A percentile compares a stretch with the other conserved stretches of the same genome.
Conservation (phyloP, 1,140 invertebrate species). For the Dermatophagoides farinae region DNA sequence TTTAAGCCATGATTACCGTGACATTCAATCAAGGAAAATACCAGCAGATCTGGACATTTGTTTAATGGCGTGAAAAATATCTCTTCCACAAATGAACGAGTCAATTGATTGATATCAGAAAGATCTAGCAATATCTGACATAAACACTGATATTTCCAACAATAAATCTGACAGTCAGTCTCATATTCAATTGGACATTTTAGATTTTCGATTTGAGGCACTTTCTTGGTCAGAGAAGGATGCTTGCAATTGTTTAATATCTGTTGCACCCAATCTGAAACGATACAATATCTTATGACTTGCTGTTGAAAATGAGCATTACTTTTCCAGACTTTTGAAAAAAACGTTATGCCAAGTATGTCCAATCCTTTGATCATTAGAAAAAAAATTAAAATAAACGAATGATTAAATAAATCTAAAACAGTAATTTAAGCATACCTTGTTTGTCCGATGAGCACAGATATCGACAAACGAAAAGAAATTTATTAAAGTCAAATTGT, state of each 20-base stretch:
- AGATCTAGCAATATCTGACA: constrained; percentile 16
- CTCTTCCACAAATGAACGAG: constrained; percentile 54
- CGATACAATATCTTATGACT: constrained; percentile 15
- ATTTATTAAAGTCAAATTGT: constrained; percentile 5
- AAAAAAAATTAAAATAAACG: not conserved
- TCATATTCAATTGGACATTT: constrained; percentile 18
- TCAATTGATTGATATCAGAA: not conserved
- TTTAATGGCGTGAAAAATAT: constrained; percentile 76
- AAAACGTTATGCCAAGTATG: constrained; percentile 14
- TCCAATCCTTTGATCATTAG: constrained; percentile 5
- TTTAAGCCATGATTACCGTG: constrained; percentile 9
- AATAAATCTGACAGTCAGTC: not conserved
- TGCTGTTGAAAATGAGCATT: constrained; percentile 15
- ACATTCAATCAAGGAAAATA: constrained; percentile 46
- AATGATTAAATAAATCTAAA: not conserved
- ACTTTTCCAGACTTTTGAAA: constrained; percentile 12
- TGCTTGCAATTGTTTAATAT: constrained; percentile 6
- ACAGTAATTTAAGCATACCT: not conserved
- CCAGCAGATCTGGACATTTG: constrained; percentile 77
- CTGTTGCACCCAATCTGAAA: constrained; percentile 4
- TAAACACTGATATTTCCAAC: constrained; percentile 16
- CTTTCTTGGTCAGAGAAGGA: constrained; percentile 8
- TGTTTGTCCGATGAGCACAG: constrained; percentile 16
- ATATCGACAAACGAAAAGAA: constrained; percentile 15
- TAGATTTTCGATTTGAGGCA: constrained; percentile 14